Percentiles rank a stretch among this genome's conserved stretches.
phyloP scores from a whole-genome alignment of 2,888 invertebrate genomes.

The Malacosoma neustria region DNA sequence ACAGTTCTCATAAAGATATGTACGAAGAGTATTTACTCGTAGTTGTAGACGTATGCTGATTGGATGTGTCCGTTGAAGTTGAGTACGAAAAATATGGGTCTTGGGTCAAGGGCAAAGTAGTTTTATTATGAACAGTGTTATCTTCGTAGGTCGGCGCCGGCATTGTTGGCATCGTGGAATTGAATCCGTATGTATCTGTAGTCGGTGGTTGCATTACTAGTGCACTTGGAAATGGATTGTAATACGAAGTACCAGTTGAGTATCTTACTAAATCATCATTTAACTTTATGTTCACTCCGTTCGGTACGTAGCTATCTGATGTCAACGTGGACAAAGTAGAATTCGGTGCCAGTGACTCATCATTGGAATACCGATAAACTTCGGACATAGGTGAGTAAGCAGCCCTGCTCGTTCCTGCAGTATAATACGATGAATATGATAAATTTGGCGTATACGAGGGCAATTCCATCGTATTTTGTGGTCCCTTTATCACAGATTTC shows the following conservation, averaged over 20 bases:
- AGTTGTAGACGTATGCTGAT: conserved; percentile 31
- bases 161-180: conserved; percentile 31
- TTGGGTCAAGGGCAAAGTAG: conserved; percentile 36
- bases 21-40: conserved; percentile 53
- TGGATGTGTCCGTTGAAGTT: conserved; percentile 33
- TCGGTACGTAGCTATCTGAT: conserved; percentile 59
- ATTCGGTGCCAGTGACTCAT: conserved; percentile 61
- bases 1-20: conserved; percentile 40
- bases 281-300: conserved; percentile 53
- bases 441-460: conserved; percentile 61
- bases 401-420: conserved; percentile 37
- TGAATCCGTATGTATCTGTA: conserved; percentile 44
- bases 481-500: conserved; percentile 51
- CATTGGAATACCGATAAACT: conserved; percentile 57
- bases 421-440: conserved; percentile 58
- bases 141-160: conserved; percentile 53
- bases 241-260: conserved; percentile 39
- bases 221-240: conserved; percentile 39
- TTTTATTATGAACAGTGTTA: conserved; percentile 31
- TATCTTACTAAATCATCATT: conserved; percentile 52
- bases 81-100: conserved; percentile 56
- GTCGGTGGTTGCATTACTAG: conserved; percentile 43
- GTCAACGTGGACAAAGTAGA: conserved; percentile 41
- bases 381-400: conserved; percentile 64
- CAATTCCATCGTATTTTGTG: conserved; percentile 46